Conservation (phyloP, 2,888 invertebrate genomes). For the Phasia obesa region DNA sequence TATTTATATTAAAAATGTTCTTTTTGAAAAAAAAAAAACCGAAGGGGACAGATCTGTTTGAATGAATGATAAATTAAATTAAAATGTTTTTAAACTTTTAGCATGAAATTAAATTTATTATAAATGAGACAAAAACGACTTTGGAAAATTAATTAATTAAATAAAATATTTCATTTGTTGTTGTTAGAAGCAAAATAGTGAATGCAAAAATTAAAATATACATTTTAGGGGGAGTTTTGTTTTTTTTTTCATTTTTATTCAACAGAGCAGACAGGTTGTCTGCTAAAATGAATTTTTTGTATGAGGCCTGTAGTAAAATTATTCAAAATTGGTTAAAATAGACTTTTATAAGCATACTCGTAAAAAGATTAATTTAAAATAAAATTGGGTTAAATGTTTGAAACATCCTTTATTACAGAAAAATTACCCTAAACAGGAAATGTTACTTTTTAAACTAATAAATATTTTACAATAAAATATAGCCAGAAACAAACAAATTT, state of each 20-base stretch:
- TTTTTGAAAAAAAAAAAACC: not conserved
- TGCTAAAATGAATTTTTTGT: not conserved
- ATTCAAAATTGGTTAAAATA: too few species aligned
- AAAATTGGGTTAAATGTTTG: too few species aligned
- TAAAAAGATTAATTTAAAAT: too few species aligned
- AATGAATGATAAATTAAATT: constrained; percentile 21
- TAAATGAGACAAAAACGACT: constrained; percentile 12
- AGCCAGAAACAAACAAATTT: too few species aligned
- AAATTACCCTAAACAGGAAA: too few species aligned
- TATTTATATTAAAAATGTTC: not conserved
- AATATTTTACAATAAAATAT: too few species aligned
- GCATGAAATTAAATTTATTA: constrained; percentile 10
- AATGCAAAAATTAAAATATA: not conserved
- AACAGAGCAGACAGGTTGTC: constrained; percentile 31
- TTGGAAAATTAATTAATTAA: constrained; percentile 17
- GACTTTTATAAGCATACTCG: too few species aligned
- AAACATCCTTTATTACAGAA: too few species aligned
- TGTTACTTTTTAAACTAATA: too few species aligned
- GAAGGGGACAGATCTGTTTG: not conserved
- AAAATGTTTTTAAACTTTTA: constrained; percentile 16
- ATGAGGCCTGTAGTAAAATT: too few species aligned
- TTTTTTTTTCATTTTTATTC: constrained; percentile 1
- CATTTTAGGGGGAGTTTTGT: not conserved
- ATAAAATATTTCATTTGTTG: not conserved
- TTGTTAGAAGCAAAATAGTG: not conserved